These are phyloP conservation scores for Manduca sexta DNA, from an alignment of 1,140 invertebrate genomes.

Conservation along the genomic window DNA sequence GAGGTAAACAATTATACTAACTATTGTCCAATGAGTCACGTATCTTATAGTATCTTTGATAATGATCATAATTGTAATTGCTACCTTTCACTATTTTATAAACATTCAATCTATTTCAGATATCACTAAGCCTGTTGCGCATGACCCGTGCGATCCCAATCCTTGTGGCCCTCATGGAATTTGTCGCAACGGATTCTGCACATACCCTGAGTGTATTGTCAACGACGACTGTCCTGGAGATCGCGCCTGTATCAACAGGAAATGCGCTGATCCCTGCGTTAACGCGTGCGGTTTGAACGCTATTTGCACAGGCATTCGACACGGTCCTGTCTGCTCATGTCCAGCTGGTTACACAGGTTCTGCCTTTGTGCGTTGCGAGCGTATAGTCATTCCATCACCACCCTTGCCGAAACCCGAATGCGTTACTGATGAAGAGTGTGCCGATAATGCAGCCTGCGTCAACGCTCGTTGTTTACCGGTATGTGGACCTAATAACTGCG, in stretches of 20 bases:
- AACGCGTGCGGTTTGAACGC: slow-evolving; percentile 90
- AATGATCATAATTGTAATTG: no score
- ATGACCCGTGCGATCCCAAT: slow-evolving; percentile 85
- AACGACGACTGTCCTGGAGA: slow-evolving; percentile 88
- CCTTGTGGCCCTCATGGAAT: slow-evolving; percentile 87
- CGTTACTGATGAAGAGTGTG: slow-evolving; percentile 84
- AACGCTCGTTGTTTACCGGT: slow-evolving; percentile 85
- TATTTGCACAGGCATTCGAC: slow-evolving; percentile 85
- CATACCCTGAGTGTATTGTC: slow-evolving; percentile 89
- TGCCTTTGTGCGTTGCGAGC: slow-evolving; percentile 81
- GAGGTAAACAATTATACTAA: slow-evolving; percentile 33
- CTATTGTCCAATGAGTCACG: background rate
- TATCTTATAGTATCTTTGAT: background rate
- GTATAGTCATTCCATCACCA: slow-evolving; percentile 52
- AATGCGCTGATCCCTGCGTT: slow-evolving; percentile 87
- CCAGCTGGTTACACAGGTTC: slow-evolving; percentile 83
- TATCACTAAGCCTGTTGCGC: slow-evolving; percentile 38
- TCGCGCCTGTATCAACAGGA: slow-evolving; percentile 85
- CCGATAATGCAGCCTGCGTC: slow-evolving; percentile 88
- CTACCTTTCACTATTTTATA: no score
- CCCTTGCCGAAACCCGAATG: slow-evolving; percentile 83
- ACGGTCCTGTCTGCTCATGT: slow-evolving; percentile 83
- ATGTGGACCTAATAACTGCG: slow-evolving; percentile 83
- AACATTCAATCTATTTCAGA: no score
- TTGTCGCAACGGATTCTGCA: slow-evolving; percentile 84